Evolutionary conservation across 1,140 invertebrate species (phyloP).

Genomic region (Trichonephila clavipes): DNA sequence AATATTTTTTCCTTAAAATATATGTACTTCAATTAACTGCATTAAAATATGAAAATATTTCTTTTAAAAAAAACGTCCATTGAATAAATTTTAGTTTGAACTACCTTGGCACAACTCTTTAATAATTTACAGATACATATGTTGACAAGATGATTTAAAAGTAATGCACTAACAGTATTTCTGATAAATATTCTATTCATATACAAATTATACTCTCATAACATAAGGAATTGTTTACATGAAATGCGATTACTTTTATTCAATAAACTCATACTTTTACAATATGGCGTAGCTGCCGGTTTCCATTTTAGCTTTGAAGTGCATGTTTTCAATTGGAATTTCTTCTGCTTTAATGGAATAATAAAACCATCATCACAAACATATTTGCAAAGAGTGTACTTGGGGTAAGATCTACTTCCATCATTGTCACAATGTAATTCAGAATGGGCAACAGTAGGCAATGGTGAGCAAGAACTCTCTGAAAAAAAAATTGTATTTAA

Average conservation of each 20-base stretch:
- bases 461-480: conserved; percentile 58
- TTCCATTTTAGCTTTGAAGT: conserved; percentile 46
- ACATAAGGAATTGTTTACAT: no score
- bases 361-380: conserved; percentile 53
- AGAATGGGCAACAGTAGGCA: conserved; percentile 29
- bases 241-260: not conserved
- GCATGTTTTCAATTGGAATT: conserved; percentile 14
- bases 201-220: no score
- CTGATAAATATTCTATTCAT: no score
- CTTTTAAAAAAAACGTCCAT: no score
- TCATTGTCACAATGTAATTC: conserved; percentile 21
- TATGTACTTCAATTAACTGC: no score
- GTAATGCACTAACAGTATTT: no score
- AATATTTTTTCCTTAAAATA: no score
- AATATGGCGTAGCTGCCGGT: conserved; percentile 1
- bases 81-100: no score
- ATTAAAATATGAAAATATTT: no score
- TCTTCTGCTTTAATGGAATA: conserved; percentile 31
- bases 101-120: no score
- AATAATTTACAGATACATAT: no score
- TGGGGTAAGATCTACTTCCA: not conserved
- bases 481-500: not conserved
- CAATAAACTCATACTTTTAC: conserved; percentile 47
- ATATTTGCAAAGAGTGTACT: conserved; percentile 55
- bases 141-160: no score